Evolutionary conservation across 2,113 vertebrate genomes (phyloP).

Genomic region (Cepphus grylle): DNA sequence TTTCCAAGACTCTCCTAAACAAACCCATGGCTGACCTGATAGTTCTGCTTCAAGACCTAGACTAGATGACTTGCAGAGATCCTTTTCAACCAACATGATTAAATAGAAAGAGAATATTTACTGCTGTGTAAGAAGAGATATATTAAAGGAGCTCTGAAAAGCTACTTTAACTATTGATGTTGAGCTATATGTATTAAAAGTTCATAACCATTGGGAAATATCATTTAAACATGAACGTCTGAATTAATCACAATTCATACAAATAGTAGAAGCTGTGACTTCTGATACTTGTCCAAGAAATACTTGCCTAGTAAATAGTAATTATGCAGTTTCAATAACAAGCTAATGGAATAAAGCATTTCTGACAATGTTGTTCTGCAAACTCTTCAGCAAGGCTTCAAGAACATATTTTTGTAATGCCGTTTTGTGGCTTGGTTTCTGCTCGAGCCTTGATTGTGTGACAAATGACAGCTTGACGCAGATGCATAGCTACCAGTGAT

Average conservation of each 20-base stretch:
- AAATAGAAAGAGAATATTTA: not conserved
- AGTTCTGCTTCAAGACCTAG: not conserved
- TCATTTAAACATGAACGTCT: not conserved
- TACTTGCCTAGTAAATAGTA: not conserved
- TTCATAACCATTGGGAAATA: not conserved
- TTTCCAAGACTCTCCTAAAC: not conserved
- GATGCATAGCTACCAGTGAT: constrained; percentile 26
- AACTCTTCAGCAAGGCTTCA: not conserved
- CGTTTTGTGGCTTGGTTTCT: not conserved
- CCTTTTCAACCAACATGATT: not conserved
- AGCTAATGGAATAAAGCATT: not conserved
- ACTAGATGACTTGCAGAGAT: not conserved
- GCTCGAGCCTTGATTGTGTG: not conserved
- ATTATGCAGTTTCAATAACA: not conserved
- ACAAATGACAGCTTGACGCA: constrained; percentile 50
- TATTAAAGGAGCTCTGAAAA: not conserved
- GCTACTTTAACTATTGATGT: not conserved
- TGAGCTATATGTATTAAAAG: not conserved
- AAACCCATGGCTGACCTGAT: not conserved
- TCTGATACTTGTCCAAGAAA: not conserved
- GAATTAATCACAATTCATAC: not conserved
- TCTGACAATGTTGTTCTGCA: not conserved
- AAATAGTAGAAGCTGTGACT: not conserved
- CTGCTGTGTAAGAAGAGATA: not conserved
- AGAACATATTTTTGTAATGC: not conserved